Percentiles rank a stretch among this genome's conserved stretches.
Conservation (phyloP, 2,797 vertebrate genomes). For the Cygnus olor region DNA sequence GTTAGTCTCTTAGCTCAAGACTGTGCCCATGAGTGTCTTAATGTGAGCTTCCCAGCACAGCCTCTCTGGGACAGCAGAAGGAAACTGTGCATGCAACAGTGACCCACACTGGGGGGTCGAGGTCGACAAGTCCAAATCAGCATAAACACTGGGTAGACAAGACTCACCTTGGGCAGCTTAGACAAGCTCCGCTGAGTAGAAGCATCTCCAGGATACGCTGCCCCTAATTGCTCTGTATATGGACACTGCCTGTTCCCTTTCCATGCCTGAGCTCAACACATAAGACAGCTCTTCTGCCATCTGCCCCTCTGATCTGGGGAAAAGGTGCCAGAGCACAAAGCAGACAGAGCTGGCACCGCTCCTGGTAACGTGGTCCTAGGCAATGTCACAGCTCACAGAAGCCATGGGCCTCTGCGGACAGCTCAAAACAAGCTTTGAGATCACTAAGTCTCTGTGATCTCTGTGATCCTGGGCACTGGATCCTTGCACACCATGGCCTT, state of each 20-base stretch:
- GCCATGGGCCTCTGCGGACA: not conserved
- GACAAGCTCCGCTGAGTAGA: not conserved
- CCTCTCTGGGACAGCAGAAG: not conserved
- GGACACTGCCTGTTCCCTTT: not conserved
- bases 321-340: not conserved
- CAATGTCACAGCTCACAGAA: not conserved
- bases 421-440: not conserved
- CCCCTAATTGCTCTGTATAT: not conserved
- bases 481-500: not conserved
- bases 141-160: not conserved
- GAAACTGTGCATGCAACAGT: not conserved
- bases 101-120: not conserved
- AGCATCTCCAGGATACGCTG: not conserved
- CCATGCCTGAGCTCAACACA: not conserved
- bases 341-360: not conserved
- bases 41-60: not conserved
- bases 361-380: fast-evolving
- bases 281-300: not conserved
- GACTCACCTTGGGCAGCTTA: not conserved
- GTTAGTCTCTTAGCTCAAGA: not conserved
- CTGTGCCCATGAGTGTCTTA: fast-evolving
- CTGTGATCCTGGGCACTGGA: not conserved
- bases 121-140: not conserved
- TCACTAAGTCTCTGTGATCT: not conserved
- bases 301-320: not conserved